Conservation (phyloP, 2,888 invertebrate species). For the Nomada fucata region DNA sequence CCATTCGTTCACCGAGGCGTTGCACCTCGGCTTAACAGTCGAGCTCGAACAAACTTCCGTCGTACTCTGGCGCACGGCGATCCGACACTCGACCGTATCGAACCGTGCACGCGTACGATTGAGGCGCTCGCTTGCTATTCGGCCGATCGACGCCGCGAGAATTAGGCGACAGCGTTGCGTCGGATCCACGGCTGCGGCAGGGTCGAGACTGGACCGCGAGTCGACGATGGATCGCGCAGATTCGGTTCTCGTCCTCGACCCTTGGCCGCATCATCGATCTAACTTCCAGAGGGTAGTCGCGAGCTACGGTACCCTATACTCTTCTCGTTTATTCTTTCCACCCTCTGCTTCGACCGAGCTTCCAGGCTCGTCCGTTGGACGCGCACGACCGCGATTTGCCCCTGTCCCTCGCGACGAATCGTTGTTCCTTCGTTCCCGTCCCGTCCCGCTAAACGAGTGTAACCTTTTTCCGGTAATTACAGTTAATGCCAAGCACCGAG, state of each 20-base stretch:
- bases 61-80: constrained; percentile 32
- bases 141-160: constrained; percentile 3
- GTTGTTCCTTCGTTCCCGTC: background rate
- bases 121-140: constrained; percentile 29
- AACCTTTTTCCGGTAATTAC: background rate
- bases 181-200: constrained; percentile 69
- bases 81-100: constrained; percentile 40
- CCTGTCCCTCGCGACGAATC: background rate
- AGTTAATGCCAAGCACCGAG: background rate
- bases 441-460: background rate
- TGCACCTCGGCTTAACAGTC: constrained; percentile 51
- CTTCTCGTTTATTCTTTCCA: background rate
- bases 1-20: constrained; percentile 29
- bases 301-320: background rate
- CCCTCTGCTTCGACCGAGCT: background rate
- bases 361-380: background rate
- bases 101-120: constrained; percentile 10
- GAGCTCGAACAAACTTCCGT: constrained; percentile 52
- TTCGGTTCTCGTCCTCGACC: constrained; percentile 51
- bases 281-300: constrained; percentile 3
- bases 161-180: constrained; percentile 56
- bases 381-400: background rate
- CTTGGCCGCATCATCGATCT: constrained; percentile 39
- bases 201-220: constrained; percentile 41
- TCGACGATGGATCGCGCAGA: constrained; percentile 55